A percentile compares a stretch with the other conserved stretches of the same genome.
These are phyloP conservation scores for Sigmodon hispidus DNA, from an alignment of 2,113 vertebrate species.

Conservation along the genomic window DNA sequence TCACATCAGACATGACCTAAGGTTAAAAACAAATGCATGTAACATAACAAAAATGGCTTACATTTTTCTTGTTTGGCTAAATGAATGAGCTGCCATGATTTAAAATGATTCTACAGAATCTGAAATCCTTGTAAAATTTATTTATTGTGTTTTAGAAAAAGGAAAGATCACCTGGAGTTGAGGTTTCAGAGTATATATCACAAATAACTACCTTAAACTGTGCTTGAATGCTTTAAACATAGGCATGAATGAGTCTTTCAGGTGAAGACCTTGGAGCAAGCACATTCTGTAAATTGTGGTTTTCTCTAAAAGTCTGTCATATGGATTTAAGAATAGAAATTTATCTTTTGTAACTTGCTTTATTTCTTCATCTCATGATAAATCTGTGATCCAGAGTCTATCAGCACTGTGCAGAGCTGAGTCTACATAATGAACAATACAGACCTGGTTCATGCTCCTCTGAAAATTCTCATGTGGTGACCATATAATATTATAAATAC, in stretches of 20 bases:
- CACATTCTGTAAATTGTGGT: background rate
- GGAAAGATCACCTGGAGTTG: background rate
- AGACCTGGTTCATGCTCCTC: background rate
- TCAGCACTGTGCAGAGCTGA: background rate
- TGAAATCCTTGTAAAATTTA: slow-evolving; percentile 3
- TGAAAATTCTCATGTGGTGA: background rate
- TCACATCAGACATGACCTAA: background rate
- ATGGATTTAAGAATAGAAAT: background rate
- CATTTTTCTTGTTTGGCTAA: background rate
- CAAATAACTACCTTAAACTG: background rate
- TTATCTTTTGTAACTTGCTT: background rate
- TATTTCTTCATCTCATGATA: slow-evolving; percentile 7
- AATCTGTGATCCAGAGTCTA: background rate
- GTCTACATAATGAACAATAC: background rate
- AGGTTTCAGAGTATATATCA: background rate
- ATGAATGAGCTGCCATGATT: background rate
- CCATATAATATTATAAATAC: background rate
- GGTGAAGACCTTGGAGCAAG: background rate
- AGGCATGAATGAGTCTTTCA: background rate
- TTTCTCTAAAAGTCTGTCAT: background rate
- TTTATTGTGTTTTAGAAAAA: slow-evolving; percentile 2
- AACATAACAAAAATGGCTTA: background rate
- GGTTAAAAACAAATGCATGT: background rate
- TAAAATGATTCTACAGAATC: background rate
- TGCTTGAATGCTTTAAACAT: background rate